Base-by-base conservation (phyloP, 2,888 invertebrate species). In the Drosophila lutescens region DNA sequence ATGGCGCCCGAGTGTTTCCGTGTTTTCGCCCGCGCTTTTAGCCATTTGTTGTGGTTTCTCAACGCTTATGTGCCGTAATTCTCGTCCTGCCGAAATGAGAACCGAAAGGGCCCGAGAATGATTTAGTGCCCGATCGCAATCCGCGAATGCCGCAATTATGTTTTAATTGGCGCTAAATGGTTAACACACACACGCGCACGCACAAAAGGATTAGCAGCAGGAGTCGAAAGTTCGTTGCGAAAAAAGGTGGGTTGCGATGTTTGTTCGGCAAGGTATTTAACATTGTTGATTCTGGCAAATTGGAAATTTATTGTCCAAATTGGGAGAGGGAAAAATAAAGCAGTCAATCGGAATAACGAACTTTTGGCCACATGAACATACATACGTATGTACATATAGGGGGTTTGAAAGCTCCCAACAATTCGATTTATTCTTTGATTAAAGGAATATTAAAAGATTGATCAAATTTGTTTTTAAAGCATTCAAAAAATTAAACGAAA, bases 81-180 rank as follows among this genome's bases (percentile, higher is more conserved):
- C 69, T 72, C 49, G 69, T 58, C 15, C 66, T 46, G n/a, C 44
- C 23, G 9, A 41, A 43, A n/a, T 36, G n/a, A 44, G 8, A 46
- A 36, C 20, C 43, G 53, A 44, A 53, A 30, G 46, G 57, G 34
- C 34, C 46, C 50, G 49, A 51, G 72, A 79, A 85, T 87, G 86
- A 85, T 85, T 85, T 80, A 85, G 74, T 67, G 74, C 60, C 59
- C 65, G 83, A 79, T 86, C 80, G 78, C 66, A 79, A 85, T 85
- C 87, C 77, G 75, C 80, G 63, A 69, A 68, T 77, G 74, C 83
- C 79, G 85, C 87, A 85, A 85, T 85, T 85, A 85, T 79, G 87
- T 80, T 87, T 85, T 85, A 85, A 85, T 85, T 85, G 87, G 65
- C 65, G 79, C 73, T 87, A 80, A 85, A 87, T 87, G 87, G 76